Evolutionary conservation across 1,140 invertebrate genomes (phyloP), one percentile per base, ranked within the genome.

Genomic region (Thereuonema tuberculata): DNA sequence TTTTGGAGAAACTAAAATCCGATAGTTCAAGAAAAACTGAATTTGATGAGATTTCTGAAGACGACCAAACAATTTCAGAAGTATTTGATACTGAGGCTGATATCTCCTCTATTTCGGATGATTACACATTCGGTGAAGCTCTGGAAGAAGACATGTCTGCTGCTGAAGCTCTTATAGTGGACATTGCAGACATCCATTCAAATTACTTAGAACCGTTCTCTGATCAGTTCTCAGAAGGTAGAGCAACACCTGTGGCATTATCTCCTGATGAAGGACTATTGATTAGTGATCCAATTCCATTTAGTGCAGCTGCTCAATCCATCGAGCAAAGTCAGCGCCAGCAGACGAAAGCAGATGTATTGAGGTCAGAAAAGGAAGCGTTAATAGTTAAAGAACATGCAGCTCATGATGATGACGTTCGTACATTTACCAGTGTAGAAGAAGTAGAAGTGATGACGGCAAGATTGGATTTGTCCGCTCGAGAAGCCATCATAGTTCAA

Each of bases 71-170:
- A 23, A 52, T 23, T 20, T 48, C 60, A 17, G 60, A 64, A 52
- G 59, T 63, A 62, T 56, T 55, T 2, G 48, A 46, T 20, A 58
- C 63, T 61, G 61, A 66, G 62, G 47, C 58, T 31, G 61, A 66
- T 54, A 21, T 55, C 12, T 55, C 53, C 15, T 55, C 53, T 12
- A 55, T 55, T 3, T 26, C 53, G 25, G 53, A n/a, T 9, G 21
- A 37, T 37, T 37, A 9, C 17, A 5, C 31, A 37, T 9, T 9
- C 17, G 31, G 5, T 17, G 17, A 17, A 37, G 31, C 31, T 37
- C 5, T 9, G 17, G 9, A 27, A 29, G 53, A 55, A 55, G 26
- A 25, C 5, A 21, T 5, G 27, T 55, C 53, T 14, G 5, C 53
- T 14, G 3, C 15, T 9, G 28, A 55, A 28, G 53, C 24, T 12